phyloP scores from a whole-genome alignment of 2,113 vertebrate species.

The Trichomycterus rosablanca region DNA sequence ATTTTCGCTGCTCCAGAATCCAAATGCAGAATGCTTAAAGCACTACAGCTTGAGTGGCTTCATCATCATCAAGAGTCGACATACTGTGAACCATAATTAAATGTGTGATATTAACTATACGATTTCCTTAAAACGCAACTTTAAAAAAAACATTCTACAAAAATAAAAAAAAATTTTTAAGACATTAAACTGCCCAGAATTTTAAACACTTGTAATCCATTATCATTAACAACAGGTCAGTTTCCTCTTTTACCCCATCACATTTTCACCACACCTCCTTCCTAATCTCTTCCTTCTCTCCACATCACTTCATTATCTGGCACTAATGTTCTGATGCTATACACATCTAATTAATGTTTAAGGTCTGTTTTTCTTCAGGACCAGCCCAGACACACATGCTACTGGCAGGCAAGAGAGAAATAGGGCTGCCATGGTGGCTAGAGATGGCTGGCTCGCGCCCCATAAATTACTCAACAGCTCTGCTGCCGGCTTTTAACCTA shows the following conservation, averaged over 20 bases:
- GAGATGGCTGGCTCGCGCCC: slow-evolving; percentile 24
- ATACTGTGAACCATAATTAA: no score
- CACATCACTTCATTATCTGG: slow-evolving; percentile 13
- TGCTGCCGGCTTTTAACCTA: slow-evolving; percentile 27
- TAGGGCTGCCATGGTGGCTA: slow-evolving; percentile 24
- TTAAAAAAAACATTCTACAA: no score
- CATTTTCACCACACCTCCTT: background rate
- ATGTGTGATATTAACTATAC: no score
- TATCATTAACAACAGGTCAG: no score
- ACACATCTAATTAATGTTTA: slow-evolving; percentile 53
- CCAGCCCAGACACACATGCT: slow-evolving; percentile 4
- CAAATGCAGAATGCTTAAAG: no score
- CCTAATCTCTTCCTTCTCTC: background rate
- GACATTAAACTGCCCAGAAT: no score
- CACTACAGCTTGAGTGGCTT: no score
- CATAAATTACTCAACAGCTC: slow-evolving; percentile 37
- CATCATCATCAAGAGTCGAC: no score
- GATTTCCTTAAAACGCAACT: no score
- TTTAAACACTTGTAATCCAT: no score
- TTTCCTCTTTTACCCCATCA: background rate
- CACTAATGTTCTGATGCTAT: background rate
- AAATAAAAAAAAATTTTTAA: no score
- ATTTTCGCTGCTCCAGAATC: no score
- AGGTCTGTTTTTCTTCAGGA: slow-evolving; percentile 40
- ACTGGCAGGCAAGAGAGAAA: slow-evolving; percentile 15